Percentiles rank a stretch among this genome's conserved stretches.
These are phyloP conservation scores for Ammodramus savannarum DNA, from an alignment of 2,113 vertebrate species.

Conservation along the genomic window DNA sequence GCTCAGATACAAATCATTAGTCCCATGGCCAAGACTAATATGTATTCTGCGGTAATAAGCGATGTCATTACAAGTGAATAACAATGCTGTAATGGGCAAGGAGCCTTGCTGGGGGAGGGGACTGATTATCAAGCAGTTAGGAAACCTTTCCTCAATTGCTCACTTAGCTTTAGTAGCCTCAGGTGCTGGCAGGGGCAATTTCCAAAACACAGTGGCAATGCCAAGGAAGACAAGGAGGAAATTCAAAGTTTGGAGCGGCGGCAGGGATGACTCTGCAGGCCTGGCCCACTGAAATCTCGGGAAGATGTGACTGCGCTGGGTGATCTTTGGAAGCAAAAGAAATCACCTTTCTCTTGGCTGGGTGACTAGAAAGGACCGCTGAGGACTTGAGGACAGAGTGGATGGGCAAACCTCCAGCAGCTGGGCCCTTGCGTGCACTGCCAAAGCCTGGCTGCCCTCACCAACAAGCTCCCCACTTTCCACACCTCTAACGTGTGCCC, in stretches of 20 bases:
- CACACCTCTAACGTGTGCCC: neutral
- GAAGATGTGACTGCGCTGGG: rapidly evolving
- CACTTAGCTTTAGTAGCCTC: neutral
- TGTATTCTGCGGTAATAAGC: slow-evolving; percentile 48
- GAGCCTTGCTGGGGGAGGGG: slow-evolving; percentile 3
- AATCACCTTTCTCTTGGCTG: neutral
- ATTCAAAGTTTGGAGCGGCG: neutral
- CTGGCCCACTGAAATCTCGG: neutral
- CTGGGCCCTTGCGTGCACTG: rapidly evolving
- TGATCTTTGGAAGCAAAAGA: neutral
- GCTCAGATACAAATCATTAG: slow-evolving; percentile 60
- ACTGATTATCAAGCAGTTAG: slow-evolving; percentile 28
- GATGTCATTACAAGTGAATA: slow-evolving; percentile 58
- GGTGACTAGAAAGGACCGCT: rapidly evolving
- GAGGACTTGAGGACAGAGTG: rapidly evolving
- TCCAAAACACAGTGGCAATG: neutral
- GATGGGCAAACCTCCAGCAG: rapidly evolving
- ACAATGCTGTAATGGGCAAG: slow-evolving; percentile 20
- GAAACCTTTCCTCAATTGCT: slow-evolving; percentile 2
- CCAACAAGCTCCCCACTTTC: neutral
- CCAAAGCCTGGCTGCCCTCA: neutral
- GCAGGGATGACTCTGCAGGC: rapidly evolving
- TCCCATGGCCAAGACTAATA: slow-evolving; percentile 55
- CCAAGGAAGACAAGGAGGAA: neutral
- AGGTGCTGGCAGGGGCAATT: neutral